Percentiles rank a stretch among this genome's conserved stretches.
These are phyloP conservation scores for Phenganax marumi DNA, from an alignment of 92 coral and sea anemone species.

Conservation along the genomic window DNA sequence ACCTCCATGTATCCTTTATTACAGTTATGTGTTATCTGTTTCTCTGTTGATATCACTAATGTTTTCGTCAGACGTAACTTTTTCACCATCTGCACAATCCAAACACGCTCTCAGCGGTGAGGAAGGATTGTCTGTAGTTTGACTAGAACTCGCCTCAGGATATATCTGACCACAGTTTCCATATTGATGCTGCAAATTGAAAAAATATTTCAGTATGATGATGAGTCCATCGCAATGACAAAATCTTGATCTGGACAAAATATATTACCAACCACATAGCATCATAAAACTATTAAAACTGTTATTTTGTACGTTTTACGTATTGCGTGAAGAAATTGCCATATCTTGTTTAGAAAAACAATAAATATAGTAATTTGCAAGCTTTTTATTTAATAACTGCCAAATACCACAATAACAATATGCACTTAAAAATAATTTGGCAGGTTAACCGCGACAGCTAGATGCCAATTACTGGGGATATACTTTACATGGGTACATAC, in stretches of 20 bases:
- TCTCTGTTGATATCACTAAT: neutral
- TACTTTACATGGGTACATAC: too few relatives aligned
- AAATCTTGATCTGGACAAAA: neutral
- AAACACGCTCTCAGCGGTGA: slow-evolving; percentile 73
- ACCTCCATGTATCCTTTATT: neutral
- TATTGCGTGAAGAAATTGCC: too few relatives aligned
- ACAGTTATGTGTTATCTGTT: neutral
- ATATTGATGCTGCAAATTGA: slow-evolving; percentile 65
- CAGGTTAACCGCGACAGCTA: too few relatives aligned
- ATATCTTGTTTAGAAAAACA: too few relatives aligned
- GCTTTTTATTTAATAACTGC: too few relatives aligned
- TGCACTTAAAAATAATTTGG: too few relatives aligned
- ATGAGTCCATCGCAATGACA: neutral
- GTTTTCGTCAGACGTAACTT: neutral
- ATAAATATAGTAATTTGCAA: too few relatives aligned
- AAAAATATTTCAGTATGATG: neutral
- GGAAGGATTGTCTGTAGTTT: slow-evolving; percentile 58
- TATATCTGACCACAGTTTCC: slow-evolving; percentile 84
- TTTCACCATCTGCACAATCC: slow-evolving; percentile 42
- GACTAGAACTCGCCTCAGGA: slow-evolving; percentile 69
- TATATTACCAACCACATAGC: neutral
- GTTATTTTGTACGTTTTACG: too few relatives aligned
- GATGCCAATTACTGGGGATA: too few relatives aligned
- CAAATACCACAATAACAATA: too few relatives aligned
- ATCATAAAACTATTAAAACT: neutral